phyloP scores from a whole-genome alignment of 2,113 vertebrate genomes.

The Psephotus haematonotus region DNA sequence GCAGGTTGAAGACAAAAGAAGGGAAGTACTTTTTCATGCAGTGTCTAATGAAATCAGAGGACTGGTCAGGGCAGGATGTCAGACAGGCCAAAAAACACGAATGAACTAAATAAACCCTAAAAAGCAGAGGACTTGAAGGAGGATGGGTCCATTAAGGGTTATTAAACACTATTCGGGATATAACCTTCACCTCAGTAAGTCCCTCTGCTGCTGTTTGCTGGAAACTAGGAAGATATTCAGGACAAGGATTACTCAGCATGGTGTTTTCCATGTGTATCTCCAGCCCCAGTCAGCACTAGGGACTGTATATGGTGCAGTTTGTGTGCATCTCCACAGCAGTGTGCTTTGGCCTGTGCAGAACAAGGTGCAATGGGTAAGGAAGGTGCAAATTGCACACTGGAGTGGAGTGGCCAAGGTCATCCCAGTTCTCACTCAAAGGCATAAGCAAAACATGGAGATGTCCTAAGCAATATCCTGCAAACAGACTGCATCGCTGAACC shows the following conservation, averaged over 20 bases:
- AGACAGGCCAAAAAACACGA: background rate
- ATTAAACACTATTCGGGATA: background rate
- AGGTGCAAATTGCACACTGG: background rate
- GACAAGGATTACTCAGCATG: background rate
- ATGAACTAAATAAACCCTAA: background rate
- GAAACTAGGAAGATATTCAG: background rate
- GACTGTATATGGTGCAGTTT: accelerated
- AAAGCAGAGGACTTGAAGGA: background rate
- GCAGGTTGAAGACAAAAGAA: constrained; percentile 6
- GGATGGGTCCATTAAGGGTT: background rate
- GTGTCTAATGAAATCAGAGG: constrained; percentile 11
- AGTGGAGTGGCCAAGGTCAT: background rate
- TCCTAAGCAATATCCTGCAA: background rate
- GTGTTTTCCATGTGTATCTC: background rate
- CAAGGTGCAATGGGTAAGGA: background rate
- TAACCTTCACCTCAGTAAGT: constrained; percentile 25
- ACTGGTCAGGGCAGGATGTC: background rate
- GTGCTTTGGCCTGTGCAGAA: background rate
- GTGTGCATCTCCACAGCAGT: background rate
- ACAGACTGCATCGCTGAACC: background rate
- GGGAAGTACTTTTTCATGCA: background rate
- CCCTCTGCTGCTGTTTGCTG: background rate
- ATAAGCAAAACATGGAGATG: background rate
- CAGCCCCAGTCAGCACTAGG: background rate
- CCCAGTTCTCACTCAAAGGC: background rate